Evolutionary conservation across 2,888 invertebrate genomes (phyloP), one percentile per base, ranked within the genome.

Genomic region (Microctonus hyperodae): DNA sequence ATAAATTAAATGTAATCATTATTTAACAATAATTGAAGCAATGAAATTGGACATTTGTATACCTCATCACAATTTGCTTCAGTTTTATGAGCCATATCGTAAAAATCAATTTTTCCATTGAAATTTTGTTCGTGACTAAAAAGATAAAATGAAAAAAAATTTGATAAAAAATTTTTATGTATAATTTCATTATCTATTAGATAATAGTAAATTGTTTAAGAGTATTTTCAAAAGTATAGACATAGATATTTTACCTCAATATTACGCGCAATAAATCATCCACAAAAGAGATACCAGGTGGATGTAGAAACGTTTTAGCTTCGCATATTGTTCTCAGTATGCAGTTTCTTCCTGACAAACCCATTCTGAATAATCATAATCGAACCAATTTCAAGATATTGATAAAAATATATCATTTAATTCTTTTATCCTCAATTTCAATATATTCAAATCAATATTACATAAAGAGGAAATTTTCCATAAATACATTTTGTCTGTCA

Each of bases 241-340:
- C 62, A 23, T 44, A 69, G 56, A 51, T 44, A 51, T 61, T 64
- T 67, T 73, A 91, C 90, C 87, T 86, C 75, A 92, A 88, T 75
- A 91, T 81, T 60, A 88, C 86, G 75, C 88, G 86, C 60, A 92
- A 79, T 67, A 91, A 81, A 79, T 92, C 91, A 72, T 90, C 90
- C 56, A 91, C 86, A 65, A 92, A 85, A 1, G 90, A 91, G 73
- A 86, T 85, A 35, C 90, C 90, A 10, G 86, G 87, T 0, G 87
- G 85, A 23, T 87, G 87, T 62, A 90, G 81, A 74, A 88, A 83
- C 69, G 84, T 83, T 65, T 86, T 87, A 5, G 89, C 87, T 76
- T 92, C 92, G 76, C 92, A 92, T 68, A 92, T 87, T 68, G 89
- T 88, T 73, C 89, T 86, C 76, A 90, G 85, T 59, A 92, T 82